Evolutionary conservation across 2,888 invertebrate genomes (phyloP).

Genomic region (Ormia ochracea): DNA sequence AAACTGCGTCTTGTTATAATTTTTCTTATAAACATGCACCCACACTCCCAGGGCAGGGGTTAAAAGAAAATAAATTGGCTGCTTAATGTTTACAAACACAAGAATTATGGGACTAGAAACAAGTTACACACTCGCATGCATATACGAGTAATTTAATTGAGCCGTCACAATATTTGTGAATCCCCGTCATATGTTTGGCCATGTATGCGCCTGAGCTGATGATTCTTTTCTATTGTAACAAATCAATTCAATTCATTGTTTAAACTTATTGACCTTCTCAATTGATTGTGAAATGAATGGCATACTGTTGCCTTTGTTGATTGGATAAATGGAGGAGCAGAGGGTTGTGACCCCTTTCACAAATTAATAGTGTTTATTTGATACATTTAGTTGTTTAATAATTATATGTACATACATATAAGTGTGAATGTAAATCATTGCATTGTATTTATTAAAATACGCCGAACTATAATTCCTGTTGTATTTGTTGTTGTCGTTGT

Average conservation of each 20-base stretch:
- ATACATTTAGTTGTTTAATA: slow-evolving; percentile 30
- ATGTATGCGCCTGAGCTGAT: background rate
- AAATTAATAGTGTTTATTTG: slow-evolving; percentile 34
- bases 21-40: background rate
- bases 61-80: background rate
- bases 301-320: slow-evolving; percentile 62
- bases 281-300: slow-evolving; percentile 64
- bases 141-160: slow-evolving; percentile 38
- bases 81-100: slow-evolving; percentile 22
- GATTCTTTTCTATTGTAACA: slow-evolving; percentile 46
- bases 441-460: slow-evolving; percentile 25
- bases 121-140: no score
- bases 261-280: slow-evolving; percentile 62
- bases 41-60: slow-evolving; percentile 9
- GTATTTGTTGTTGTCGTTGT: slow-evolving; percentile 27
- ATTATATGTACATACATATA: background rate
- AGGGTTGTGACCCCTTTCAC: slow-evolving; percentile 71
- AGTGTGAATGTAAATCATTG: slow-evolving; percentile 1
- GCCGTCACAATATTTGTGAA: slow-evolving; percentile 36
- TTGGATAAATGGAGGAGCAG: slow-evolving; percentile 64
- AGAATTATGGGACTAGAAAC: background rate
- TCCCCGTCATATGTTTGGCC: slow-evolving; percentile 13
- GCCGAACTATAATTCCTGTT: no score
- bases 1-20: background rate
- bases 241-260: slow-evolving; percentile 64